Base-by-base conservation (phyloP, 1,140 invertebrate genomes). In the Oryctes rhinoceros region DNA sequence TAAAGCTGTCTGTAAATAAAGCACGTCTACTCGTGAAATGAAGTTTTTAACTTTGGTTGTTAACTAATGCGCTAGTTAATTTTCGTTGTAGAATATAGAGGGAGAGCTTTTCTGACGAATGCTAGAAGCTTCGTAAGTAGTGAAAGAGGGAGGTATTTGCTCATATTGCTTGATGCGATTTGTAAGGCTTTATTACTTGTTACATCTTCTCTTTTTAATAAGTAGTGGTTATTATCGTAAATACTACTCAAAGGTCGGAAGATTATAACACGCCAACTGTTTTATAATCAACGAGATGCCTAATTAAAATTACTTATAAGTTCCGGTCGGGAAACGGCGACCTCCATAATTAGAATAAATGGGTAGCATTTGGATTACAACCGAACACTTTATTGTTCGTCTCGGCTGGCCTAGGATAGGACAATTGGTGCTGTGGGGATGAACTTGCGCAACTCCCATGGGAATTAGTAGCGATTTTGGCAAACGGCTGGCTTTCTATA, bases 241-340 rank as follows among this genome's bases (percentile, higher is more conserved):
- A 10, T 44, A 10, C 39, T 5, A 44, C 3, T 5, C 5, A 44
- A 44, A 44, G 39, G 39, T 44, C 39, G 39, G 39, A 0, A 30
- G 5, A 44, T 44, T 44, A 44, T 44, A 71, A 71, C 24, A 24
- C 35, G 35, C 35, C 20, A 37, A 10, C 9, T 13, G 65, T 24
- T 71, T 71, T 71, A 71, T 71, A 71, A 71, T 71, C 65, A 24
- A 71, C 7, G 24, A 24, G 35, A 35, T 24, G 65, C 65, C 65
- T 71, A 71, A 71, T 71, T 71, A 71, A 71, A 71, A 71, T 44
- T 71, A 71, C 65, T 71, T 71, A 71, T 71, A 71, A 35, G 65
- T 71, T 71, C 37, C 20, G 24, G 65, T 20, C 35, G 18, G 53
- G 53, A 9, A 71, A 71, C 1, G n/a, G 65, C 65, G 65, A 71